These are phyloP conservation scores for Tetropium fuscum DNA, from an alignment of 2,888 invertebrate genomes.

Conservation along the genomic window DNA sequence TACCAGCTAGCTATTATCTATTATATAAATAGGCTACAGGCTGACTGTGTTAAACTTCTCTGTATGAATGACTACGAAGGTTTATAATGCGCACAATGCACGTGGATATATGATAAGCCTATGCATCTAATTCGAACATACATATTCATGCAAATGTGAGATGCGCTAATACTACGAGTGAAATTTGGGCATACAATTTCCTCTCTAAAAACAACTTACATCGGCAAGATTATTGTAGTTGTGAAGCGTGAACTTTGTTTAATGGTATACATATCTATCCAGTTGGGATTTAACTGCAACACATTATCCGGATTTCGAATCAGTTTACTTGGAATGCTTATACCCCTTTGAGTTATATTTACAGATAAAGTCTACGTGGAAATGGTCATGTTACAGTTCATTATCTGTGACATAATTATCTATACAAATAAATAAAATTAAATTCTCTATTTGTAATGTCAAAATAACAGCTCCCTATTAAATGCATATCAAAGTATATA, in stretches of 20 bases:
- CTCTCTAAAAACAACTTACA: constrained; percentile 7
- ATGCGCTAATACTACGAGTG: not conserved
- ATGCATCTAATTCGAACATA: constrained; percentile 9
- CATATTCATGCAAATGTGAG: constrained; percentile 11
- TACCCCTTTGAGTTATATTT: not conserved
- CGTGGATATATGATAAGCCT: not conserved
- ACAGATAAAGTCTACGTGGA: not conserved
- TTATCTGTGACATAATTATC: too few species aligned
- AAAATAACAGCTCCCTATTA: too few species aligned
- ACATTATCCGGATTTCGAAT: constrained; percentile 7
- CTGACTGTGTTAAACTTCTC: too few species aligned
- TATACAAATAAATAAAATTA: too few species aligned
- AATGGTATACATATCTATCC: constrained; percentile 10
- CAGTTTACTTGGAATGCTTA: not conserved
- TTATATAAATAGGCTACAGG: too few species aligned
- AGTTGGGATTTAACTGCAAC: constrained; percentile 12
- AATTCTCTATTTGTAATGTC: too few species aligned
- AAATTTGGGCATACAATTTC: constrained; percentile 1
- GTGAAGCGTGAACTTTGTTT: constrained; percentile 3
- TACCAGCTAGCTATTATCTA: too few species aligned
- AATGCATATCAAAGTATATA: too few species aligned
- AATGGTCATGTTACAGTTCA: too few species aligned
- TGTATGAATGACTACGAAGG: not conserved
- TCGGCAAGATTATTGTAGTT: constrained; percentile 10
- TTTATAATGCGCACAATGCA: constrained; percentile 10